phyloP scores from a whole-genome alignment of 2,113 vertebrate genomes.

The Leucopsar rothschildi region DNA sequence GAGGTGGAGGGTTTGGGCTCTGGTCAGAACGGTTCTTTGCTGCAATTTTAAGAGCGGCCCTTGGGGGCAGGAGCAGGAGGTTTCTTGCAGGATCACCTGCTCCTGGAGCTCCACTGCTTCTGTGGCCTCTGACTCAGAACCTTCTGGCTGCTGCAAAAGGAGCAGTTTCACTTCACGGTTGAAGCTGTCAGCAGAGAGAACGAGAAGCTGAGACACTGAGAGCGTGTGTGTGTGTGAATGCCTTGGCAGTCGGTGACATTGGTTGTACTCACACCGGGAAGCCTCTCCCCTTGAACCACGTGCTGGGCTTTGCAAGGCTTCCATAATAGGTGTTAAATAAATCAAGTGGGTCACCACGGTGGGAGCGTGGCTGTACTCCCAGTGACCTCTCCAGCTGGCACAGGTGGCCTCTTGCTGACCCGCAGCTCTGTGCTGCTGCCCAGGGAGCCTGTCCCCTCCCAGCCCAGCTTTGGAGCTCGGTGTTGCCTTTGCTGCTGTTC shows the following conservation, averaged over 20 bases:
- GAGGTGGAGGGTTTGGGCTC: background rate
- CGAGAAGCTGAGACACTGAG: background rate
- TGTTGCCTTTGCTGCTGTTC: background rate
- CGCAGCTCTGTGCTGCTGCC: background rate
- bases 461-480: background rate
- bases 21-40: background rate
- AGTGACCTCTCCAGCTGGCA: background rate
- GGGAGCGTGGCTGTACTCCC: background rate
- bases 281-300: accelerated
- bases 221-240: background rate
- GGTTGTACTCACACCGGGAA: background rate
- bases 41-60: background rate
- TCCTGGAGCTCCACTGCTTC: background rate
- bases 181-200: background rate
- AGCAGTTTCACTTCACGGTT: background rate
- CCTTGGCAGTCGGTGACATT: background rate
- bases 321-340: background rate
- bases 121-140: background rate
- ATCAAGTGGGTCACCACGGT: background rate
- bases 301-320: background rate
- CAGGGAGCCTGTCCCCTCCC: background rate
- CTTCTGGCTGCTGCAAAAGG: background rate
- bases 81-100: background rate
- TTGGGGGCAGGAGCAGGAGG: background rate
- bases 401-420: background rate